These are phyloP conservation scores for Oriolus oriolus DNA, from an alignment of 2,113 vertebrate species.

Conservation along the genomic window DNA sequence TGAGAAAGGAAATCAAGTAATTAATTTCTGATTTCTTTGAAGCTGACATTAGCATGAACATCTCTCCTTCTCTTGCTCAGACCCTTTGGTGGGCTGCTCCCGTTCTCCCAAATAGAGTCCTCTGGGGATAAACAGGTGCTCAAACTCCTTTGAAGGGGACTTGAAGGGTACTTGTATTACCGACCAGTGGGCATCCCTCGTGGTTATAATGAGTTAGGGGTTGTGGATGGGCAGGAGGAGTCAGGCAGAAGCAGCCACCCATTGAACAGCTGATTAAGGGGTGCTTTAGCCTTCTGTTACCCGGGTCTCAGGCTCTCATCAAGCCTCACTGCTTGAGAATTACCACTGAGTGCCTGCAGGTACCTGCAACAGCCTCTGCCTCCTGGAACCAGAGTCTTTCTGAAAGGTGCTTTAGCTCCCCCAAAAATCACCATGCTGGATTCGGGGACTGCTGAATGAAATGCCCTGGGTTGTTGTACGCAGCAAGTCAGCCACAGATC, in stretches of 20 bases:
- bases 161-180: neutral
- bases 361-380: neutral
- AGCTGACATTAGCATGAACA: neutral
- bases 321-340: neutral
- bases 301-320: neutral
- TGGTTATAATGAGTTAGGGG: neutral
- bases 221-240: neutral
- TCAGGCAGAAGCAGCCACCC: neutral
- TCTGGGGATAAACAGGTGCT: neutral
- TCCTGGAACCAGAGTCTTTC: neutral
- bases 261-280: neutral
- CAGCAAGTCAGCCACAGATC: neutral
- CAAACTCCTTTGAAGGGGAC: neutral
- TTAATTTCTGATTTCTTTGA: neutral
- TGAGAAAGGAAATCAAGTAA: neutral
- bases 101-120: neutral
- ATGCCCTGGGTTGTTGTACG: accelerated
- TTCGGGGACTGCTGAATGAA: neutral
- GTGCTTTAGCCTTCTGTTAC: conserved; percentile 3
- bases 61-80: neutral
- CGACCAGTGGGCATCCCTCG: neutral
- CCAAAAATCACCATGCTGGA: neutral
- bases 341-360: neutral
- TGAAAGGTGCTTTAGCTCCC: neutral
- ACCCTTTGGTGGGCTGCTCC: neutral